Base-by-base conservation (phyloP, 2,888 invertebrate genomes). In the Aphidoletes aphidimyza region DNA sequence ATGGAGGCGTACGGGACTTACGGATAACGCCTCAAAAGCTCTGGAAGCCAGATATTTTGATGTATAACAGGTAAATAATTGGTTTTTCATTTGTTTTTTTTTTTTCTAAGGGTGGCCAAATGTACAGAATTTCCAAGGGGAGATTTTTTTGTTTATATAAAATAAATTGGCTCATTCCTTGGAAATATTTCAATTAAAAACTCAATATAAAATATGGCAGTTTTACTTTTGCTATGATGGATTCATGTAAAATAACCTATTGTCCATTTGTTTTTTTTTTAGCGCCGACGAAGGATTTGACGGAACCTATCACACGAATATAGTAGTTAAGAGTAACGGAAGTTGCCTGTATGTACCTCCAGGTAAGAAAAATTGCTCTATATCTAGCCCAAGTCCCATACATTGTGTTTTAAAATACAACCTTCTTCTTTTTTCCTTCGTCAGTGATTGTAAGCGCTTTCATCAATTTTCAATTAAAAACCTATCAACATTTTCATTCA, bases 211-310 rank as follows among this genome's bases (percentile, higher is more conserved):
- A n/a, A n/a, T n/a, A n/a, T n/a, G n/a, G n/a, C n/a, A n/a, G n/a
- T n/a, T n/a, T n/a, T n/a, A n/a, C n/a, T n/a, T n/a, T n/a, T n/a
- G n/a, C n/a, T n/a, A n/a, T n/a, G n/a, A n/a, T n/a, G n/a, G n/a
- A n/a, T n/a, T n/a, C n/a, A n/a, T n/a, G n/a, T n/a, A n/a, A n/a
- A n/a, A n/a, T n/a, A n/a, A n/a, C n/a, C 42, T 42, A 42, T 42
- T 14, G 42, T 42, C 42, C 42, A 42, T 42, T 42, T 6, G 6
- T 6, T 42, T 42, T 42, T 14, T 81, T 81, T 39, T 5, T 91
- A 99, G 98, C 94, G 99, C 99, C 92, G 98, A 99, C 94, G 98
- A 99, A 93, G 97, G 97, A 93, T 99, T 99, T 94, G 99, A 99
- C 93, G 97, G 98, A 92, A 98, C 98, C 90, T 99, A 95, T 94